Conservation (phyloP, 2,113 vertebrate genomes). For the Trachemys scripta region DNA sequence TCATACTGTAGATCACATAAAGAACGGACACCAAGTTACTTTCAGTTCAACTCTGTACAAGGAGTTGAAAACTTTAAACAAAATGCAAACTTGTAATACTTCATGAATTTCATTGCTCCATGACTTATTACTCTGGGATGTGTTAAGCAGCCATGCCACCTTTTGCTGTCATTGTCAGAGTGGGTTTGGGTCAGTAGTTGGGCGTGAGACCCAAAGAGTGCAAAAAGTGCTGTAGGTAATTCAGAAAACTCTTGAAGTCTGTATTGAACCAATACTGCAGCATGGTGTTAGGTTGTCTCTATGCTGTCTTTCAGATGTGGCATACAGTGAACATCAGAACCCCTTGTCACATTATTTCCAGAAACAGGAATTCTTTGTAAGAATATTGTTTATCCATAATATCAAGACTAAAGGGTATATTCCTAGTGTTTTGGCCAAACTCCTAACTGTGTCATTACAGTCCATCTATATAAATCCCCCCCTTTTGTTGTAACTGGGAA, state of each 20-base stretch:
- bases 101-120: neutral
- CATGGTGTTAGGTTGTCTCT: neutral
- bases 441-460: neutral
- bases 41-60: neutral
- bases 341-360: neutral
- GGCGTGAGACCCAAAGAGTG: neutral
- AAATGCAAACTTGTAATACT: neutral
- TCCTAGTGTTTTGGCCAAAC: rapidly evolving
- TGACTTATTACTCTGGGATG: neutral
- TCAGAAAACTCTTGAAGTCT: neutral
- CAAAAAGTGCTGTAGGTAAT: neutral
- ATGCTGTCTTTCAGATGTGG: neutral
- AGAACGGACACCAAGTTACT: neutral
- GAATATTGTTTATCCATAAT: neutral
- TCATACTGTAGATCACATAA: neutral
- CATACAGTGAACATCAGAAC: neutral
- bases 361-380: neutral
- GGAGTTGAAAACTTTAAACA: neutral
- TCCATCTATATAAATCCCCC: neutral
- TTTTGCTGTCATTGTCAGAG: neutral
- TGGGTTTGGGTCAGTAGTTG: neutral
- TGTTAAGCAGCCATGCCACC: rapidly evolving
- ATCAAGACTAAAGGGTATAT: neutral
- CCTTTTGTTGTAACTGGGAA: neutral
- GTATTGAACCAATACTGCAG: neutral